Percentiles rank a stretch among this genome's conserved stretches.
These are phyloP conservation scores for Cacatua alba DNA, from an alignment of 2,113 vertebrate genomes.

Conservation along the genomic window DNA sequence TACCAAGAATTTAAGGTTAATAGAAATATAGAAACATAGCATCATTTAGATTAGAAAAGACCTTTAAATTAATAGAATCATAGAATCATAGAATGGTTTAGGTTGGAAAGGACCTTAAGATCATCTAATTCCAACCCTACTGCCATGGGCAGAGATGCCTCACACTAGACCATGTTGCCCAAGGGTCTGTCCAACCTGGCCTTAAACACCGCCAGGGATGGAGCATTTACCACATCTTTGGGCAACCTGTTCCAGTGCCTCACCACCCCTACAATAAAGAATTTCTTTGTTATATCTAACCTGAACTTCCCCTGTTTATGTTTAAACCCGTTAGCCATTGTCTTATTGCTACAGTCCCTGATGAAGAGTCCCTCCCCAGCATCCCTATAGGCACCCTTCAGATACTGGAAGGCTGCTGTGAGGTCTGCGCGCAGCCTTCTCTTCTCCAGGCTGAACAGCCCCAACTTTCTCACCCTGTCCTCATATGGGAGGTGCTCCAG, in stretches of 20 bases:
- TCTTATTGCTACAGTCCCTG: neutral
- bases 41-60: neutral
- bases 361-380: neutral
- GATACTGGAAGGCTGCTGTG: neutral
- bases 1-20: neutral
- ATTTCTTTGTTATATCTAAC: neutral
- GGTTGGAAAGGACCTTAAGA: neutral
- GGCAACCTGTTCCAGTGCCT: neutral
- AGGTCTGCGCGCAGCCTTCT: neutral
- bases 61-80: neutral
- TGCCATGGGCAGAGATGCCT: neutral
- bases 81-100: neutral
- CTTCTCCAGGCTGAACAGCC: neutral
- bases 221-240: neutral
- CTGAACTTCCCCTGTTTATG: neutral
- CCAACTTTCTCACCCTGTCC: too few species aligned
- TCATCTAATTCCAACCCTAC: neutral
- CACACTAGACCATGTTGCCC: neutral
- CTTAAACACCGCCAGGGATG: neutral
- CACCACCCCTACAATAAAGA: neutral
- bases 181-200: neutral
- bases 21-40: neutral
- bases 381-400: neutral
- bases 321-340: neutral
- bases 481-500: too few species aligned